Base-by-base conservation (phyloP, 2,888 invertebrate genomes). In the Drosophila formosana region DNA sequence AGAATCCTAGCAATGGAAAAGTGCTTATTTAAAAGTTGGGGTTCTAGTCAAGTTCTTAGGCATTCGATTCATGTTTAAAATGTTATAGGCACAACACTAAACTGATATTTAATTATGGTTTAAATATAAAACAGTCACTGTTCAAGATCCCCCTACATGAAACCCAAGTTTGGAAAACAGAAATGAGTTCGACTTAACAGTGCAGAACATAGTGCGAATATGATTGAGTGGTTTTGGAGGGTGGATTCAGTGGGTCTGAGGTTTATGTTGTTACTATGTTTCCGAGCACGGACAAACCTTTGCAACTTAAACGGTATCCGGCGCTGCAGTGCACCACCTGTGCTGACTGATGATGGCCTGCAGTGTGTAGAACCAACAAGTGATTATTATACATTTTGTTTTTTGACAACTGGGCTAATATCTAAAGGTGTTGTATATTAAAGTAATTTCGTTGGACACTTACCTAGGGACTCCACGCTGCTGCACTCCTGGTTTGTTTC, bases 391-490 rank as follows among this genome's bases (percentile, higher is more conserved):
- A 41, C 65, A 64, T n/a, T 37, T n/a, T n/a, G 11, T 66, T 68
- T 37, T 37, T 37, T 37, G 9, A 11, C 34, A 2, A 55, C 28
- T 55, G 66, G 49, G 51, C 81, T 80, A 71, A 61, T 49, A 52
- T 39, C 56, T 63, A 41, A 32, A 28, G 34, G 39, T 72, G 63
- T 32, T 32, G 30, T 23, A 32, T 32, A 26, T 55, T 39, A 34
- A 13, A 39, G 25, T 11, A 4, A 25, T 8, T 39, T 11, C 8
- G 18, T 2, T 6, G 13, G 3, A 7, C 3, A 86, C 89, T 91
- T 89, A 91, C 93, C 93, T 67, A 93, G 81, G 3, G 92, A 92
- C 65, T 93, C 92, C 47, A 92, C 91, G 66, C 92, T 92, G 77
- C 92, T 92, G 49, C 90, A 90, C 25, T 89, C 80, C 45, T 90